These are phyloP conservation scores for Cephus cinctus DNA, from an alignment of 1,140 invertebrate genomes.

Conservation along the genomic window DNA sequence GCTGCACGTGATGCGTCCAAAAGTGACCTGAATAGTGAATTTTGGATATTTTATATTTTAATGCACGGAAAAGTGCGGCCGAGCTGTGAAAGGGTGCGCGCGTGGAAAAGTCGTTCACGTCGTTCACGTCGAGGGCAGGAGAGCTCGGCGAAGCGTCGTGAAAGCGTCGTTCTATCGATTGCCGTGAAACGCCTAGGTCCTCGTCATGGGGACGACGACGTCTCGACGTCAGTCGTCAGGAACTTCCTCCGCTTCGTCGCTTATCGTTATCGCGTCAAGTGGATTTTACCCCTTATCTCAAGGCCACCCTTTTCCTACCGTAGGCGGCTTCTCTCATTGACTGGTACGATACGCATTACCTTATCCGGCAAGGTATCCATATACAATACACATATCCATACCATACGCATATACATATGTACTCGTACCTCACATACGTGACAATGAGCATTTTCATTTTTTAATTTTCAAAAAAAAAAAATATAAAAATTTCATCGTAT, in stretches of 20 bases:
- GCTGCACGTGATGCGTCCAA: slow-evolving; percentile 3
- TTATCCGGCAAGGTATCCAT: too few species aligned
- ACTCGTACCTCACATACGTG: too few species aligned
- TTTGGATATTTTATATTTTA: too few species aligned
- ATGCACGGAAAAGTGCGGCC: background rate
- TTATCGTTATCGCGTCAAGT: background rate
- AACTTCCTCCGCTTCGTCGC: background rate
- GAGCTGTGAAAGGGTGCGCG: background rate
- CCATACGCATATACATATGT: too few species aligned
- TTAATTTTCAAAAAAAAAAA: too few species aligned
- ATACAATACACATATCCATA: too few species aligned
- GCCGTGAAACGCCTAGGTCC: slow-evolving; percentile 4
- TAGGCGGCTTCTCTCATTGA: background rate
- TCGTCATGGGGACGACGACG: too few species aligned
- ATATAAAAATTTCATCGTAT: too few species aligned
- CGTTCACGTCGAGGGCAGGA: background rate
- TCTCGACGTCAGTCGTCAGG: background rate
- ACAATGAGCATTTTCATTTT: too few species aligned
- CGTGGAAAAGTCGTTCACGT: background rate
- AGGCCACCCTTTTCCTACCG: background rate
- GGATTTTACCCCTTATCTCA: background rate
- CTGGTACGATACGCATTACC: background rate
- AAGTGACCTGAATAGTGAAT: too few species aligned
- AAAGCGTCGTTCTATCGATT: slow-evolving; percentile 5
- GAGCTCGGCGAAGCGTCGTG: background rate